Conservation (phyloP, 2,797 vertebrate genomes). For the Hyperoplus immaculatus region DNA sequence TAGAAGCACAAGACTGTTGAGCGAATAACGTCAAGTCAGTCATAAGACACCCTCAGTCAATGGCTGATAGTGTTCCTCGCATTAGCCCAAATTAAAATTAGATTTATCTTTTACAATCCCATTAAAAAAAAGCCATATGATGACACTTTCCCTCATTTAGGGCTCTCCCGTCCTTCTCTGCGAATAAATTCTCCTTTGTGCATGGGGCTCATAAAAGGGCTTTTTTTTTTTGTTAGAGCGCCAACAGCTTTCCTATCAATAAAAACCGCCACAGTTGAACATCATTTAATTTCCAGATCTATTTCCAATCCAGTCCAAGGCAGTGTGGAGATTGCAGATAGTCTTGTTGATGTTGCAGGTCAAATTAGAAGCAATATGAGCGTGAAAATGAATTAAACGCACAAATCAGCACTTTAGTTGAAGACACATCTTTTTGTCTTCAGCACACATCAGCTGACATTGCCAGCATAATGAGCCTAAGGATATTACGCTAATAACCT, state of each 20-base stretch:
- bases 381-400: conserved; percentile 74
- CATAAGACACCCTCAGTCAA: conserved; percentile 84
- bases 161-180: conserved; percentile 49
- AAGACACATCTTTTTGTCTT: conserved; percentile 66
- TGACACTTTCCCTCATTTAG: conserved; percentile 70
- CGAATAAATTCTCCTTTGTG: conserved; percentile 66
- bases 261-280: conserved; percentile 58
- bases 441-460: conserved; percentile 72
- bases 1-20: conserved; percentile 85
- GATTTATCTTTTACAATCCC: conserved; percentile 83
- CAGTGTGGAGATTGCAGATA: conserved; percentile 48
- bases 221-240: conserved; percentile 42
- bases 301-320: conserved; percentile 57
- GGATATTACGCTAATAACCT: conserved; percentile 60
- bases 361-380: conserved; percentile 61
- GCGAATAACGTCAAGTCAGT: conserved; percentile 80
- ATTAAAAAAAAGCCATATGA: conserved; percentile 80
- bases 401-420: conserved; percentile 63
- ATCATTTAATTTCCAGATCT: conserved; percentile 48
- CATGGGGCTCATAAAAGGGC: conserved; percentile 41
- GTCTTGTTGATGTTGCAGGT: conserved; percentile 54
- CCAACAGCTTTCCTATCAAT: conserved; percentile 43
- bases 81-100: conserved; percentile 85
- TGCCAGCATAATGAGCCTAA: conserved; percentile 54
- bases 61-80: conserved; percentile 82